A percentile compares a stretch with the other conserved stretches of the same genome.
phyloP scores from a whole-genome alignment of 2,113 vertebrate genomes.

The Ascaphus truei region DNA sequence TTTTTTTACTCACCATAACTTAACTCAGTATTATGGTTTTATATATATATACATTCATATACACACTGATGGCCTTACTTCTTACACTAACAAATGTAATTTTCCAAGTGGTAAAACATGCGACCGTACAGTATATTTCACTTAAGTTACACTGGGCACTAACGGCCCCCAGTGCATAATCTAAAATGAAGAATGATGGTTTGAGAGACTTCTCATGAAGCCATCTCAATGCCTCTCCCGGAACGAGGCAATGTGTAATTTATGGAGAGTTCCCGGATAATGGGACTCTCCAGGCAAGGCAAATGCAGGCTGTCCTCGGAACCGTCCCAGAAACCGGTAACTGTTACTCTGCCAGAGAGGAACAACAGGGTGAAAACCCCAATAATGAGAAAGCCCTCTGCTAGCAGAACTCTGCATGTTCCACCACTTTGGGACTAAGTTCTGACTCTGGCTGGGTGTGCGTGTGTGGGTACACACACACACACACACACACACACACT shows the following conservation, averaged over 20 bases:
- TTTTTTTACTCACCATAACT: too few relatives aligned
- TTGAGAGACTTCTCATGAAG: slow-evolving; percentile 13
- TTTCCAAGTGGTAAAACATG: background rate
- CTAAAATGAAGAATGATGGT: slow-evolving; percentile 7
- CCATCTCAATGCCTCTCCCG: background rate
- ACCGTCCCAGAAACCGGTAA: background rate
- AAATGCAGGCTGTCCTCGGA: background rate
- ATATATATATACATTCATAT: too few relatives aligned
- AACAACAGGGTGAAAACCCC: too few relatives aligned
- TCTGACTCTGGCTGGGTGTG: too few relatives aligned
- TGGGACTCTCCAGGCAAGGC: background rate
- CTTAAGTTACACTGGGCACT: background rate
- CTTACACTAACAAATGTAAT: too few relatives aligned
- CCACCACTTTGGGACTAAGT: too few relatives aligned
- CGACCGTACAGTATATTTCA: background rate
- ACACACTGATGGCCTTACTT: too few relatives aligned
- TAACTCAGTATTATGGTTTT: too few relatives aligned
- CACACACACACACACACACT: too few relatives aligned
- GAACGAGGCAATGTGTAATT: slow-evolving; percentile 6
- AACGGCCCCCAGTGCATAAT: background rate
- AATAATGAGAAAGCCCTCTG: too few relatives aligned
- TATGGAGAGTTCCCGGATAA: slow-evolving; percentile 16
- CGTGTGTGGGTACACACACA: too few relatives aligned
- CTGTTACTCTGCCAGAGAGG: background rate
- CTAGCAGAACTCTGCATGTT: too few relatives aligned